Conservation (phyloP, 2,113 vertebrate genomes). For the Agapornis roseicollis region DNA sequence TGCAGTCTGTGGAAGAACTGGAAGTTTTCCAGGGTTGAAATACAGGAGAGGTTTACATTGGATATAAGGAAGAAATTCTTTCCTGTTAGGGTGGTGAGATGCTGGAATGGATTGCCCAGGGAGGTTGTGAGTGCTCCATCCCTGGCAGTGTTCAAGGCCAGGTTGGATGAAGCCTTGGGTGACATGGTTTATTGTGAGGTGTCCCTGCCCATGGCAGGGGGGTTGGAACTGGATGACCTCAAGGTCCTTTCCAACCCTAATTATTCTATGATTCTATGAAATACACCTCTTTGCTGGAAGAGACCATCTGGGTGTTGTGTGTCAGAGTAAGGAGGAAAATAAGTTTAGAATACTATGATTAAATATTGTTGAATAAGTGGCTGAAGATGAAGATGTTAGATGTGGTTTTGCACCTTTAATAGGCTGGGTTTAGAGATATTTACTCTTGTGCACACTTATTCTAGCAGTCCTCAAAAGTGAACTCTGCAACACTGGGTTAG, state of each 20-base stretch:
- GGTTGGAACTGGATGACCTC: too few species aligned
- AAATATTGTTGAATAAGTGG: neutral
- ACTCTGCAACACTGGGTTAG: neutral
- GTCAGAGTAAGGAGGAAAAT: neutral
- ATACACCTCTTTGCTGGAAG: neutral
- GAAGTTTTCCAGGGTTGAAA: neutral
- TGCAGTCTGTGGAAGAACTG: neutral
- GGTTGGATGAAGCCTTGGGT: too few species aligned
- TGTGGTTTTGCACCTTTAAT: neutral
- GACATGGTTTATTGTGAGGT: too few species aligned
- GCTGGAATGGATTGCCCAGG: too few species aligned
- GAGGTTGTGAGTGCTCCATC: too few species aligned
- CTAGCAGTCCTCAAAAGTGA: neutral
- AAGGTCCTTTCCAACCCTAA: too few species aligned
- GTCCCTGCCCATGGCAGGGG: too few species aligned
- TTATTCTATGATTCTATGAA: too few species aligned
- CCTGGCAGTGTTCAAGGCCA: too few species aligned
- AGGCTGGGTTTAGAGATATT: neutral
- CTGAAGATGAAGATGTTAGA: rapidly evolving
- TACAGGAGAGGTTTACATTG: too few species aligned
- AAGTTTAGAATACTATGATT: neutral
- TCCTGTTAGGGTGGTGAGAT: too few species aligned
- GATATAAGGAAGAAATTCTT: too few species aligned
- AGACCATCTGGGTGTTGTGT: neutral
- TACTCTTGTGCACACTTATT: rapidly evolving